These are phyloP conservation scores for Agrochola lota DNA, from an alignment of 2,888 invertebrate genomes.

Conservation along the genomic window DNA sequence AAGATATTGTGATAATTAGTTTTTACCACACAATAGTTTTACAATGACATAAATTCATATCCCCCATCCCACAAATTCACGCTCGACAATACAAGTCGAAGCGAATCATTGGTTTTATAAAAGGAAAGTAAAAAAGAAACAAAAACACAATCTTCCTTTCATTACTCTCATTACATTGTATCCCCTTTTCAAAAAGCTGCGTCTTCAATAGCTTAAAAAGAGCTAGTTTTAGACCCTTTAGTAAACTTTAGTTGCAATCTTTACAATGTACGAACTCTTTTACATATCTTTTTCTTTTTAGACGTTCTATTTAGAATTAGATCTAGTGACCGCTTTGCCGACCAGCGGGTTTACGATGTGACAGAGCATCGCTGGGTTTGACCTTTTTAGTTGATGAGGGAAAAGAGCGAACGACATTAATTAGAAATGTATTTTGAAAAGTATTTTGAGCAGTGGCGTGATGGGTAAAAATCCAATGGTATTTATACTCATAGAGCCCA, in stretches of 20 bases:
- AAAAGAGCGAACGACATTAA: conserved; percentile 25
- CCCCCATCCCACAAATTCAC: conserved; percentile 28
- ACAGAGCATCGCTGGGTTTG: conserved; percentile 81
- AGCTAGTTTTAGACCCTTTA: conserved; percentile 58
- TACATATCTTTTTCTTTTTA: conserved; percentile 70
- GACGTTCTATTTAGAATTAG: conserved; percentile 74
- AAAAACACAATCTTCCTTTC: conserved; percentile 45
- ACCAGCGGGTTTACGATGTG: conserved; percentile 80
- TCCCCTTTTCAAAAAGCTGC: conserved; percentile 43
- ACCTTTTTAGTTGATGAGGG: conserved; percentile 69
- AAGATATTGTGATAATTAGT: conserved; percentile 63
- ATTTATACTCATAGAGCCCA: background rate
- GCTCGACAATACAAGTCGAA: conserved; percentile 48
- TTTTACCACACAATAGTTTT: conserved; percentile 54
- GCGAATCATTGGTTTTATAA: conserved; percentile 52
- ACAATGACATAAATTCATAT: conserved; percentile 33
- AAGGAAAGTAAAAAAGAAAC: conserved; percentile 20
- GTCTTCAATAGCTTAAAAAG: conserved; percentile 47
- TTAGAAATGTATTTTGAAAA: background rate
- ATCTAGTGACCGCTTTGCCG: conserved; percentile 84
- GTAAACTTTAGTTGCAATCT: conserved; percentile 58
- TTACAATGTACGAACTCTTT: conserved; percentile 67
- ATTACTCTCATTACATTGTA: conserved; percentile 45
- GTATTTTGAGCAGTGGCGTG: background rate
- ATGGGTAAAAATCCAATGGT: background rate